These are phyloP conservation scores for Netelia melanura DNA, from an alignment of 2,888 invertebrate genomes.

Conservation along the genomic window DNA sequence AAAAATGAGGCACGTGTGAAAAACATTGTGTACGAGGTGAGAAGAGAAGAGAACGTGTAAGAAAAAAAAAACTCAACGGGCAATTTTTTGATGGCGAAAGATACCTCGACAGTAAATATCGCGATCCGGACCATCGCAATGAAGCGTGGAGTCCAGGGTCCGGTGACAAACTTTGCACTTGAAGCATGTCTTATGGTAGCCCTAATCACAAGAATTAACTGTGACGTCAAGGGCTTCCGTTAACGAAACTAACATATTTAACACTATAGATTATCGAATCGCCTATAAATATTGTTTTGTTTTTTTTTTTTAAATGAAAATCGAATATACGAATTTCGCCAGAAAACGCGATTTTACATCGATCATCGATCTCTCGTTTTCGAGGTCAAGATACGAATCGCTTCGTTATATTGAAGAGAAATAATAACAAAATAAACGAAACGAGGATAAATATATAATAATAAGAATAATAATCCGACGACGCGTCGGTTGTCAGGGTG, in stretches of 20 bases:
- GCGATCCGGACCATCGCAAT: slow-evolving; percentile 96
- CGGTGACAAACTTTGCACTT: slow-evolving; percentile 94
- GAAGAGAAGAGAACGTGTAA: slow-evolving; percentile 50
- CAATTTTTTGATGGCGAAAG: slow-evolving; percentile 74
- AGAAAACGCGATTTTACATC: background rate
- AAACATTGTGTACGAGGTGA: slow-evolving; percentile 16
- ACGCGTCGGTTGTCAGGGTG: slow-evolving; percentile 50
- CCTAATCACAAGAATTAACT: slow-evolving; percentile 87
- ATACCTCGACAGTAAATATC: slow-evolving; percentile 97
- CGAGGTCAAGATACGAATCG: slow-evolving; percentile 25
- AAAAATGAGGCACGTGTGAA: slow-evolving; percentile 38
- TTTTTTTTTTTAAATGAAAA: background rate
- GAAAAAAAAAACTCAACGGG: slow-evolving; percentile 72
- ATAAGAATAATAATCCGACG: slow-evolving; percentile 19
- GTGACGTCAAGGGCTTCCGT: slow-evolving; percentile 73
- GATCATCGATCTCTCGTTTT: background rate
- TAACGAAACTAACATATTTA: slow-evolving; percentile 33
- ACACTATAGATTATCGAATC: background rate
- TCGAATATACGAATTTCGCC: slow-evolving; percentile 34
- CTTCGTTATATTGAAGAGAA: slow-evolving; percentile 2
- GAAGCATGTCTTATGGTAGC: slow-evolving; percentile 96
- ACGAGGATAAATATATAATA: slow-evolving; percentile 20
- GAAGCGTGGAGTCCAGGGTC: slow-evolving; percentile 94
- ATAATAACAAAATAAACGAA: background rate
- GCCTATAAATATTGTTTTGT: background rate